phyloP scores from a whole-genome alignment of 1,140 invertebrate species.

The Pentalonia nigronervosa region DNA sequence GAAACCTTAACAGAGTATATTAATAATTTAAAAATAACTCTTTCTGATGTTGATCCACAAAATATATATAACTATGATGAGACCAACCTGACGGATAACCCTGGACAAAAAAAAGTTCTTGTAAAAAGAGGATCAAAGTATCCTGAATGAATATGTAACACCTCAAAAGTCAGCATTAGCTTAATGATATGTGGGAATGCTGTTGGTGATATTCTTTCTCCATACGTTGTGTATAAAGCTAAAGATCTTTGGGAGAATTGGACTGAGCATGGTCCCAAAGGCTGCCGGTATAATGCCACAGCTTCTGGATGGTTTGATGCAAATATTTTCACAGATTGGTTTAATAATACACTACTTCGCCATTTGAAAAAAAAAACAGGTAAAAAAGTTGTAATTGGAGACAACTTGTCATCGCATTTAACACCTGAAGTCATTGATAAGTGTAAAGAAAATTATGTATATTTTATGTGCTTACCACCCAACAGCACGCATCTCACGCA shows the following conservation, averaged over 20 bases:
- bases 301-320: conserved; percentile 59
- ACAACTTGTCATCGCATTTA: conserved; percentile 62
- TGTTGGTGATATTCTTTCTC: conserved; percentile 60
- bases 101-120: conserved; percentile 58
- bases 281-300: conserved; percentile 60
- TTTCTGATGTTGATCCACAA: neutral
- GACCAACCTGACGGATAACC: neutral
- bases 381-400: conserved; percentile 61
- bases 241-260: conserved; percentile 63
- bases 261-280: conserved; percentile 62
- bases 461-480: conserved; percentile 64
- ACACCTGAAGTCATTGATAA: conserved; percentile 62
- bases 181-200: too few species aligned
- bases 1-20: conserved; percentile 8
- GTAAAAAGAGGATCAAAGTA: conserved; percentile 58
- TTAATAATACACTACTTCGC: conserved; percentile 55
- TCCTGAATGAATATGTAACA: conserved; percentile 52
- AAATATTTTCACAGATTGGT: conserved; percentile 40
- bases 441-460: conserved; percentile 63
- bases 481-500: conserved; percentile 65
- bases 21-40: conserved; percentile 10
- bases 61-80: neutral
- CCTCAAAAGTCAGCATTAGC: neutral
- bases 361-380: conserved; percentile 33
- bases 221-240: conserved; percentile 63